Evolutionary conservation across 2,113 vertebrate species (phyloP).

Genomic region (Salvator merianae): DNA sequence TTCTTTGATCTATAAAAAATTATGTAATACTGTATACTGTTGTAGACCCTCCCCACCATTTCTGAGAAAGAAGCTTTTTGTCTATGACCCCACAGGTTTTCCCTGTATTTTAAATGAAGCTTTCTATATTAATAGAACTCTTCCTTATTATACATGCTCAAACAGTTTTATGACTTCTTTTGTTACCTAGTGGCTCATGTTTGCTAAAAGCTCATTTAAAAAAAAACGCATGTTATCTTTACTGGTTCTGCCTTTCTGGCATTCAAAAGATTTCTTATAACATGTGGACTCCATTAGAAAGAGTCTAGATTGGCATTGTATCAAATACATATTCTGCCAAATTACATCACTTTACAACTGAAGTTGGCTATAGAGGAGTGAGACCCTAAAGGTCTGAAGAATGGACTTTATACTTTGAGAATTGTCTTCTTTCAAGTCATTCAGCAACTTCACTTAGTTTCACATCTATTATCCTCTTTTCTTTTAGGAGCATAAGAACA

Average conservation of each 20-base stretch:
- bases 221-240: slow-evolving; percentile 20
- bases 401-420: background rate
- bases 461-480: too few relatives aligned
- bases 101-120: slow-evolving; percentile 15
- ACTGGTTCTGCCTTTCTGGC: background rate
- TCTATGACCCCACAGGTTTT: slow-evolving; percentile 34
- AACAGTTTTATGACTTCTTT: slow-evolving; percentile 28
- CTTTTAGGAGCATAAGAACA: too few relatives aligned
- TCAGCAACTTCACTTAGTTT: too few relatives aligned
- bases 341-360: background rate
- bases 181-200: slow-evolving; percentile 10
- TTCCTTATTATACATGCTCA: slow-evolving; percentile 7
- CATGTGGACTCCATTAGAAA: background rate
- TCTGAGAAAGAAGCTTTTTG: background rate
- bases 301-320: background rate
- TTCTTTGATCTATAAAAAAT: slow-evolving; percentile 33
- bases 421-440: background rate
- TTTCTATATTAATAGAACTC: slow-evolving; percentile 5
- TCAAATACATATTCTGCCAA: background rate
- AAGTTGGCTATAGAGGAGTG: background rate
- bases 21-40: background rate
- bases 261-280: background rate
- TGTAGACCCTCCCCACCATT: background rate
- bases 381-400: background rate
- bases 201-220: slow-evolving; percentile 13